These are phyloP conservation scores for Propithecus deckenii DNA, from an alignment of 2,797 vertebrate genomes.

Conservation along the genomic window DNA sequence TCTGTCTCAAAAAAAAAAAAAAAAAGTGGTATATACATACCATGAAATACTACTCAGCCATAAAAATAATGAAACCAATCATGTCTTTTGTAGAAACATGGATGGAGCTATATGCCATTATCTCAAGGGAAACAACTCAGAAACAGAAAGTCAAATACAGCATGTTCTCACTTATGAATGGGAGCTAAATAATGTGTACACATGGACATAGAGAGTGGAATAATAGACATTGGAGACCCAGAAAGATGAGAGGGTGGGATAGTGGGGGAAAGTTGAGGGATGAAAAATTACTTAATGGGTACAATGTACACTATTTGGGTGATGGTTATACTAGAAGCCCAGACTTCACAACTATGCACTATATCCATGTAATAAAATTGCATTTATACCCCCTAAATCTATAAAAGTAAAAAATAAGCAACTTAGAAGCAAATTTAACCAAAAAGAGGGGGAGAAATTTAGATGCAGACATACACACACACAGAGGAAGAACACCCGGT, in stretches of 20 bases:
- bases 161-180: not conserved
- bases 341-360: not conserved
- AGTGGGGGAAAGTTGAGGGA: not conserved
- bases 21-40: not conserved
- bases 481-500: not conserved
- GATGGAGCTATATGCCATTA: not conserved
- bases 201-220: not conserved
- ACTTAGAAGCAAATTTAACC: not conserved
- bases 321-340: not conserved
- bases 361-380: not conserved
- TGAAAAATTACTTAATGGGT: not conserved
- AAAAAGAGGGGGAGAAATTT: not conserved
- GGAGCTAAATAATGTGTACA: not conserved
- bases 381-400: not conserved
- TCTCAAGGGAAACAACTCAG: not conserved
- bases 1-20: too few species aligned
- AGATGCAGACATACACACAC: not conserved
- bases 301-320: not conserved
- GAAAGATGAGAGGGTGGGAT: not conserved
- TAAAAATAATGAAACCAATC: not conserved
- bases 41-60: not conserved
- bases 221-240: not conserved
- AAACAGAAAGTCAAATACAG: not conserved
- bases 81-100: not conserved
- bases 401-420: not conserved